phyloP scores from a whole-genome alignment of 2,113 vertebrate genomes.

The Eupsittula cactorum region DNA sequence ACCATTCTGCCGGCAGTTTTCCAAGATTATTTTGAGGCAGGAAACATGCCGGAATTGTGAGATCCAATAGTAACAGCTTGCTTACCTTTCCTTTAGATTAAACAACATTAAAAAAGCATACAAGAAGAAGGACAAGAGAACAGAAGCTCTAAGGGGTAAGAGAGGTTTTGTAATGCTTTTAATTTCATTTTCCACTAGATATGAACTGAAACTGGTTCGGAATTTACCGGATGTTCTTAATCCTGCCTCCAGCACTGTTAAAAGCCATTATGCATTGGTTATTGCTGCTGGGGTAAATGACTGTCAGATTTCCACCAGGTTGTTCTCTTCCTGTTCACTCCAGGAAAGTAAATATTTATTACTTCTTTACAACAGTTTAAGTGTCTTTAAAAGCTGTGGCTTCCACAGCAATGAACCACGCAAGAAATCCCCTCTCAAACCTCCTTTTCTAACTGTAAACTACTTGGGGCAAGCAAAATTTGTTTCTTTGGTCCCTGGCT shows the following conservation, averaged over 20 bases:
- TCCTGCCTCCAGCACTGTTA: background rate
- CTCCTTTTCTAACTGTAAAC: background rate
- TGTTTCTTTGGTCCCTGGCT: background rate
- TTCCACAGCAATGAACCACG: background rate
- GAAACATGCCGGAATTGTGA: background rate
- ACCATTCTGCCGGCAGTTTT: background rate
- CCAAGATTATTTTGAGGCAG: background rate
- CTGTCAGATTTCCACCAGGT: background rate
- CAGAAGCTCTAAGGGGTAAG: constrained; percentile 85
- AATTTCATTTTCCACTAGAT: background rate
- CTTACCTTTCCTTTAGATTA: constrained; percentile 74
- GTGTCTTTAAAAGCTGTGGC: background rate
- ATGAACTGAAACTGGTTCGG: background rate
- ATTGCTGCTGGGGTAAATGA: background rate
- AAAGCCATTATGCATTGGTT: background rate
- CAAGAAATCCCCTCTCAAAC: background rate
- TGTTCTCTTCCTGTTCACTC: background rate
- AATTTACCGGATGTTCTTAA: background rate
- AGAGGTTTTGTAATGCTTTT: background rate
- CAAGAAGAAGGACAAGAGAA: constrained; percentile 75
- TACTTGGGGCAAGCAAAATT: background rate
- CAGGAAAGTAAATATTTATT: background rate
- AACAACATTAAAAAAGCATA: constrained; percentile 84
- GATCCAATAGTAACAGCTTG: background rate
- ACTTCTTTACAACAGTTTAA: background rate